A percentile compares a stretch with the other conserved stretches of the same genome.
Conservation (phyloP, 2,113 vertebrate genomes). For the Cryptotis parvus region DNA sequence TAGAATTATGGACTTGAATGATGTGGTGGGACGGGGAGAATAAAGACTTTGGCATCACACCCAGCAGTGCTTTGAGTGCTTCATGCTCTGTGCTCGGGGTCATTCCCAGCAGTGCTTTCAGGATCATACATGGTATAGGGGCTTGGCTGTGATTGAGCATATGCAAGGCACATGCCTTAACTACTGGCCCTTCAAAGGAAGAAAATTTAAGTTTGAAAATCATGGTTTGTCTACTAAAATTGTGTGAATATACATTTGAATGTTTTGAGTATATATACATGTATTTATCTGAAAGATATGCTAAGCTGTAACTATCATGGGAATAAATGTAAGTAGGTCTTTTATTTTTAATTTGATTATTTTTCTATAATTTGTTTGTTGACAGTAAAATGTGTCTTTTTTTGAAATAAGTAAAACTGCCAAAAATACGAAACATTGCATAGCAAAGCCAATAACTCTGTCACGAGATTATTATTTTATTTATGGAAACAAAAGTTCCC, state of each 20-base stretch:
- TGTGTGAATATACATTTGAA: neutral
- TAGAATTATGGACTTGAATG: neutral
- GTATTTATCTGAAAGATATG: neutral
- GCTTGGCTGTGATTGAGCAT: too few species aligned
- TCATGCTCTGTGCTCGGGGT: too few species aligned
- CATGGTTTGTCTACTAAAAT: neutral
- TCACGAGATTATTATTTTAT: neutral
- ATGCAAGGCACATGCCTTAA: too few species aligned
- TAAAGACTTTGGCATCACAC: too few species aligned
- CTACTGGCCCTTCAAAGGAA: too few species aligned
- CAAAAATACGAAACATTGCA: neutral
- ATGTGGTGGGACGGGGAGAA: neutral
- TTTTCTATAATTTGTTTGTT: neutral
- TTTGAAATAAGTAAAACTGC: neutral
- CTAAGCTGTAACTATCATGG: neutral
- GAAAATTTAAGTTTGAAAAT: too few species aligned
- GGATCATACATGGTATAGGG: too few species aligned
- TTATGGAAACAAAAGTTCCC: slow-evolving; percentile 25
- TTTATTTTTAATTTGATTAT: neutral
- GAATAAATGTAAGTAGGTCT: neutral
- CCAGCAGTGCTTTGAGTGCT: too few species aligned
- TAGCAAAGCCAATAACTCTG: neutral
- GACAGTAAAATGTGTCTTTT: neutral
- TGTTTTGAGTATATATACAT: neutral
- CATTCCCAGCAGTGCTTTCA: too few species aligned